These are phyloP conservation scores for Drosophila merina DNA, from an alignment of 2,888 invertebrate species.

Conservation along the genomic window DNA sequence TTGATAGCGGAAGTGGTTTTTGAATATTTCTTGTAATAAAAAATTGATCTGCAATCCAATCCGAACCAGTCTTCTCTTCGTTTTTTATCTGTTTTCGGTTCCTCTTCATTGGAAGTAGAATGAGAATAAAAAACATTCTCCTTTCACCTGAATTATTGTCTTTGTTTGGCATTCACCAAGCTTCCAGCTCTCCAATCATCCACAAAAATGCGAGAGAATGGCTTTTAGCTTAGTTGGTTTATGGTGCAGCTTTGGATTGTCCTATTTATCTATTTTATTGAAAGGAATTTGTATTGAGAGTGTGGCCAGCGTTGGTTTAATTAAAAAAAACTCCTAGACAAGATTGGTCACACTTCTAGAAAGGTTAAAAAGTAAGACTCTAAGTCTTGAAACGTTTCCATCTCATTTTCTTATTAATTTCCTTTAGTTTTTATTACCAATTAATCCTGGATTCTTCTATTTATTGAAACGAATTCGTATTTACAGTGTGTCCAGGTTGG, in stretches of 20 bases:
- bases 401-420: not conserved
- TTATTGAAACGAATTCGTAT: no score
- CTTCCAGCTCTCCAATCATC: constrained; percentile 5
- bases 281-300: not conserved
- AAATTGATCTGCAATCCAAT: constrained; percentile 1
- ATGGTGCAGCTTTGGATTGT: no score
- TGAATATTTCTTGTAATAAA: not conserved
- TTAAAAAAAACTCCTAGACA: no score
- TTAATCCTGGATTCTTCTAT: not conserved
- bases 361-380: no score
- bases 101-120: constrained; percentile 10
- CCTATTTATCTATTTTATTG: not conserved
- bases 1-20: no score
- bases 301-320: no score
- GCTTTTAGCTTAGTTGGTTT: constrained; percentile 1
- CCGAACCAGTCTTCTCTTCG: not conserved
- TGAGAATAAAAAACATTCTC: constrained; percentile 18
- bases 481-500: no score
- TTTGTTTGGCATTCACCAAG: constrained; percentile 20
- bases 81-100: not conserved
- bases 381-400: no score
- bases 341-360: no score
- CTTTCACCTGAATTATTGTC: constrained; percentile 33
- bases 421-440: constrained; percentile 5
- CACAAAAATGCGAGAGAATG: constrained; percentile 15